These are phyloP conservation scores for Eurypyga helias DNA, from an alignment of 2,113 vertebrate species.

Conservation along the genomic window DNA sequence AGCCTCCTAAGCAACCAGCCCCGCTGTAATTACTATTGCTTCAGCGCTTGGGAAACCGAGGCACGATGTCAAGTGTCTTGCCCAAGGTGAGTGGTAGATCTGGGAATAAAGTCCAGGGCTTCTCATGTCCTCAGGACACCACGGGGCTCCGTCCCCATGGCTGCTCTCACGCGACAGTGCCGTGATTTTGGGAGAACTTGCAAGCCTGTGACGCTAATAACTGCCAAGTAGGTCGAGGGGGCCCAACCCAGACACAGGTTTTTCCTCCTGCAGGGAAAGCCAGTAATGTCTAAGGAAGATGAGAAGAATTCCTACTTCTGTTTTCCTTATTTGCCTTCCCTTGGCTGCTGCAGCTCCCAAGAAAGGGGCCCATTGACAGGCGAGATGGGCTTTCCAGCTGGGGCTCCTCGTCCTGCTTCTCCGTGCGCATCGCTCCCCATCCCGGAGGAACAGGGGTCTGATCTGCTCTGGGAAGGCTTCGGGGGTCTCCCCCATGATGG, in stretches of 20 bases:
- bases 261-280: neutral
- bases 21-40: constrained; percentile 29
- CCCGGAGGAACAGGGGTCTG: neutral
- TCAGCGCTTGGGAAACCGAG: constrained; percentile 63
- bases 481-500: neutral
- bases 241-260: neutral
- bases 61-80: neutral
- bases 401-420: neutral
- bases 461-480: neutral
- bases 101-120: neutral
- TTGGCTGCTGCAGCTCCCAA: constrained; percentile 20
- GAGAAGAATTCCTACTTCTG: constrained; percentile 15
- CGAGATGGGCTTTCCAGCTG: constrained; percentile 1
- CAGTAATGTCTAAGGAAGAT: neutral
- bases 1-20: constrained; percentile 1
- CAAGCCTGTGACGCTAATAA: neutral
- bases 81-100: neutral
- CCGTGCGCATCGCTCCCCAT: neutral
- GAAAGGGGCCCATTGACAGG: constrained; percentile 12
- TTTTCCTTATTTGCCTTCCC: constrained; percentile 5
- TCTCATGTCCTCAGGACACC: neutral
- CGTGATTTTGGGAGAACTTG: neutral
- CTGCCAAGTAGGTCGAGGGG: neutral
- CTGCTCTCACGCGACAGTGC: neutral
- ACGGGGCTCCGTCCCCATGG: neutral